Percentiles rank a stretch among this genome's conserved stretches.
phyloP scores from a whole-genome alignment of 2,113 vertebrate species.

The Ictalurus furcatus region DNA sequence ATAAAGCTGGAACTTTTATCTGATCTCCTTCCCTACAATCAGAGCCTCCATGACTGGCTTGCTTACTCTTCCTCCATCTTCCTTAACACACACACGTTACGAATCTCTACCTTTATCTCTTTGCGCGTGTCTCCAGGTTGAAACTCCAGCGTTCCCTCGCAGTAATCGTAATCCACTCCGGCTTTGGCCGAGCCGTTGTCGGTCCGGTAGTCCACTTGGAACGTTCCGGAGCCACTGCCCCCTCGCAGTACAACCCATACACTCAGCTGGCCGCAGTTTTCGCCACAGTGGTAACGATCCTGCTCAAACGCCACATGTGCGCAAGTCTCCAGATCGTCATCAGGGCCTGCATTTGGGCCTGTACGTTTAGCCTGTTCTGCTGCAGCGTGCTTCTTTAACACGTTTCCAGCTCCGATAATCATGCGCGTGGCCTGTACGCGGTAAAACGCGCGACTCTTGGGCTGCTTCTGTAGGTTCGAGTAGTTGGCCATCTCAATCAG shows the following conservation, averaged over 20 bases:
- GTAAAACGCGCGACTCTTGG: slow-evolving; percentile 94
- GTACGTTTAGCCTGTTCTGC: slow-evolving; percentile 72
- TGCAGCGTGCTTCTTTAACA: slow-evolving; percentile 83
- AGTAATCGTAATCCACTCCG: slow-evolving; percentile 85
- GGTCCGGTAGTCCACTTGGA: slow-evolving; percentile 90
- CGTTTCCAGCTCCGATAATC: slow-evolving; percentile 90
- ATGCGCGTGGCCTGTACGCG: slow-evolving; percentile 88
- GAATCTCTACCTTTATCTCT: slow-evolving; percentile 71
- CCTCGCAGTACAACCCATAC: slow-evolving; percentile 79
- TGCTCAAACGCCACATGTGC: slow-evolving; percentile 86
- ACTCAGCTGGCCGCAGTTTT: slow-evolving; percentile 84
- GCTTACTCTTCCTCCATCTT: not conserved
- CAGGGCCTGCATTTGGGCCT: not conserved
- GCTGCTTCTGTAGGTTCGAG: slow-evolving; percentile 82
- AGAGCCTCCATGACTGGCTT: not conserved
- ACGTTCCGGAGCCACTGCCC: slow-evolving; percentile 78
- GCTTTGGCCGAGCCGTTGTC: slow-evolving; percentile 94
- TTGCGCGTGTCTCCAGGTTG: slow-evolving; percentile 71
- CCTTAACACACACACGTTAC: not conserved
- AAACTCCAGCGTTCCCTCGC: slow-evolving; percentile 70
- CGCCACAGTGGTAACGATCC: slow-evolving; percentile 85
- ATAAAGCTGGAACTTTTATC: not conserved
- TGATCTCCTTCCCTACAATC: not conserved
- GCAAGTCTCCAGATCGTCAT: slow-evolving; percentile 69
- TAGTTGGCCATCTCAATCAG: slow-evolving; percentile 93